phyloP scores from a whole-genome alignment of 2,113 vertebrate species.

The Meleagris gallopavo region DNA sequence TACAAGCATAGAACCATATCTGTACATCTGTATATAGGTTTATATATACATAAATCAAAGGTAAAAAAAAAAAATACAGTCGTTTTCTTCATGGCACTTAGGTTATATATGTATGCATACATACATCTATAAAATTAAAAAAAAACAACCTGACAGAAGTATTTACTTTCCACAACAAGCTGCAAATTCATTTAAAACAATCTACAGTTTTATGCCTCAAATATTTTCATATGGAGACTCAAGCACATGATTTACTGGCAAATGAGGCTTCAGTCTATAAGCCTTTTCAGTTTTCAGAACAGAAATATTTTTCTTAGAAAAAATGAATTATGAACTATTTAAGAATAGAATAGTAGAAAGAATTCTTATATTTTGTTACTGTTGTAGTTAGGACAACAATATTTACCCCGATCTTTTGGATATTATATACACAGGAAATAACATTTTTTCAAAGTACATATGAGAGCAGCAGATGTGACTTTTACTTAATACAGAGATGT shows the following conservation, averaged over 20 bases:
- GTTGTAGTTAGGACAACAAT: background rate
- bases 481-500: background rate
- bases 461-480: background rate
- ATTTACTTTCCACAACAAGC: background rate
- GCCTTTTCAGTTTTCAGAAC: background rate
- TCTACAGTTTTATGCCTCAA: background rate
- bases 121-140: background rate
- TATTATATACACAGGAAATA: background rate
- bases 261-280: background rate
- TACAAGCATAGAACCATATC: background rate
- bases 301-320: background rate
- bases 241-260: background rate
- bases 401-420: background rate
- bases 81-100: background rate
- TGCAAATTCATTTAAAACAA: background rate
- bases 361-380: background rate
- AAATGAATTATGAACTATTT: background rate
- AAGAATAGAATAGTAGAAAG: background rate
- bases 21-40: background rate
- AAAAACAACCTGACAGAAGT: background rate
- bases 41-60: background rate
- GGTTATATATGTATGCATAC: background rate
- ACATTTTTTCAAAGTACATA: background rate
- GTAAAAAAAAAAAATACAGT: background rate
- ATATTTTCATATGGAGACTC: background rate